These are phyloP conservation scores for Passerculus sandwichensis DNA, from an alignment of 2,797 vertebrate genomes.

Conservation along the genomic window DNA sequence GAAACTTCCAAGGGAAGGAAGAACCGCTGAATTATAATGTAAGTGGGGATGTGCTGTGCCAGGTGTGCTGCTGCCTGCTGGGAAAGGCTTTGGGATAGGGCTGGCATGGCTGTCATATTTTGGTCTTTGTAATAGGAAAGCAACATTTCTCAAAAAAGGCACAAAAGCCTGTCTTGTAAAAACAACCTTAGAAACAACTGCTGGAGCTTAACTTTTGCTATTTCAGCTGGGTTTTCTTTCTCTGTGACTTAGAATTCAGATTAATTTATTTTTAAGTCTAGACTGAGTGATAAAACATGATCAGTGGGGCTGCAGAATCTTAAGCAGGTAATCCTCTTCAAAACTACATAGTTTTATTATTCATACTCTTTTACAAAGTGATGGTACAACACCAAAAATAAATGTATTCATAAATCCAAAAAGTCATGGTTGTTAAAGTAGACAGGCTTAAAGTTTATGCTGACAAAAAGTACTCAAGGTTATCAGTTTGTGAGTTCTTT, in stretches of 20 bases:
- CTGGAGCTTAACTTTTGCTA: neutral
- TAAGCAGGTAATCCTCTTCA: neutral
- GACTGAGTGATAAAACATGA: neutral
- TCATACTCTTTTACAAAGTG: neutral
- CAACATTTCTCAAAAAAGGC: neutral
- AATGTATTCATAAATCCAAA: neutral
- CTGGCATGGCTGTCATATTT: neutral
- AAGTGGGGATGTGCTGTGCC: conserved; percentile 10
- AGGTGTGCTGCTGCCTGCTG: neutral
- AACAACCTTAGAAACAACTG: neutral
- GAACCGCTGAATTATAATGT: conserved; percentile 29
- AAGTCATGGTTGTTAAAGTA: neutral
- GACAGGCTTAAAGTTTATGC: neutral
- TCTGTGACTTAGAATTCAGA: neutral
- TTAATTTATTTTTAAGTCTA: neutral
- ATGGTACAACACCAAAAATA: neutral
- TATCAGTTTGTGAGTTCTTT: neutral
- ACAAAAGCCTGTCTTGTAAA: neutral
- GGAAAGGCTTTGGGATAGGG: neutral
- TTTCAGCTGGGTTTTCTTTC: neutral
- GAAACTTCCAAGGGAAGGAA: conserved; percentile 21
- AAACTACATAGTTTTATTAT: neutral
- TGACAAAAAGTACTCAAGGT: neutral
- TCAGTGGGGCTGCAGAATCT: neutral
- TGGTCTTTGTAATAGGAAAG: neutral